These are phyloP conservation scores for Acrobasis suavella DNA, from an alignment of 2,888 invertebrate species.

Conservation along the genomic window DNA sequence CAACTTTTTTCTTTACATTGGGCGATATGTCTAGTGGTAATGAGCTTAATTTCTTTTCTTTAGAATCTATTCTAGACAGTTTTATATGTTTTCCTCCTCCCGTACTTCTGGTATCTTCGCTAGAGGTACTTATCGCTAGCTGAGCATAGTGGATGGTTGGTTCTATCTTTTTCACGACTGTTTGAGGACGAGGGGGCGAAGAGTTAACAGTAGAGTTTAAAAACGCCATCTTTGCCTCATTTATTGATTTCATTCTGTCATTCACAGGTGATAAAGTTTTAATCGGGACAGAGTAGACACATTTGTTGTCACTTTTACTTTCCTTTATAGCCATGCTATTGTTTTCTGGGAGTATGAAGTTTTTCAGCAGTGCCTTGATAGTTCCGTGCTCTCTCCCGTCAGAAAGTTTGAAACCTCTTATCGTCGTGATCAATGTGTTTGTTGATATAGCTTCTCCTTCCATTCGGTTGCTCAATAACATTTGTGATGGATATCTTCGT, in stretches of 20 bases:
- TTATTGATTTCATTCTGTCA: slow-evolving; percentile 61
- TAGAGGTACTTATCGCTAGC: slow-evolving; percentile 66
- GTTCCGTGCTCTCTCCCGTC: slow-evolving; percentile 65
- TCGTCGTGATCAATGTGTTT: slow-evolving; percentile 64
- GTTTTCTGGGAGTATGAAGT: slow-evolving; percentile 66
- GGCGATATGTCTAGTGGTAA: slow-evolving; percentile 44
- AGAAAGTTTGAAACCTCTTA: slow-evolving; percentile 60
- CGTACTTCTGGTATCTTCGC: slow-evolving; percentile 73
- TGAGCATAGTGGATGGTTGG: slow-evolving; percentile 68
- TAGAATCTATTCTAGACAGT: slow-evolving; percentile 34
- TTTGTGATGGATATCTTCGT: slow-evolving; percentile 61
- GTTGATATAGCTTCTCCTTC: slow-evolving; percentile 66
- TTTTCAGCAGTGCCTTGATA: slow-evolving; percentile 67
- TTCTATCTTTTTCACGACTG: slow-evolving; percentile 42
- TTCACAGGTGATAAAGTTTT: slow-evolving; percentile 54
- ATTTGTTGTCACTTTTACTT: slow-evolving; percentile 61
- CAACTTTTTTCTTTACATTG: slow-evolving; percentile 56
- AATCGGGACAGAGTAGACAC: slow-evolving; percentile 66
- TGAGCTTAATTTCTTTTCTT: slow-evolving; percentile 43
- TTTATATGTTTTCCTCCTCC: slow-evolving; percentile 64
- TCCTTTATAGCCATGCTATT: slow-evolving; percentile 74
- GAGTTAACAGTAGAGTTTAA: slow-evolving; percentile 62
- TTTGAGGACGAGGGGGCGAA: slow-evolving; percentile 31
- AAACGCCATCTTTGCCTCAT: slow-evolving; percentile 69
- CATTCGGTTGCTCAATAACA: slow-evolving; percentile 69